Evolutionary conservation across 2,888 invertebrate species (phyloP).

Genomic region (Spilarctia lutea): DNA sequence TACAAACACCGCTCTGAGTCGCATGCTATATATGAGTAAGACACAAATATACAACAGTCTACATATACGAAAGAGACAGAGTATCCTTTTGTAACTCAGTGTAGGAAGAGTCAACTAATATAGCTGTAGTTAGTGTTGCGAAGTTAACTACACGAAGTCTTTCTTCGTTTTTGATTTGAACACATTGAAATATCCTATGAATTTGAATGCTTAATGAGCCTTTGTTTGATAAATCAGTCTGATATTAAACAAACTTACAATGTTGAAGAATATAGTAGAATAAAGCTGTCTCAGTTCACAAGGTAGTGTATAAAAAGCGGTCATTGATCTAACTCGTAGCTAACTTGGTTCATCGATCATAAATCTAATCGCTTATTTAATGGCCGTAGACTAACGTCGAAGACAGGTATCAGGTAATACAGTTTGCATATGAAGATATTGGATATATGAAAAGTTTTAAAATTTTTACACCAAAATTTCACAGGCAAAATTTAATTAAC

Average conservation of each 20-base stretch:
- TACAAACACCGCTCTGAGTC: slow-evolving; percentile 57
- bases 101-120: slow-evolving; percentile 43
- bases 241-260: neutral
- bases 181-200: slow-evolving; percentile 37
- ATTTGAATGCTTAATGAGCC: slow-evolving; percentile 44
- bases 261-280: neutral
- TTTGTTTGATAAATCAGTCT: slow-evolving; percentile 20
- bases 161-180: slow-evolving; percentile 34
- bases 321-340: slow-evolving; percentile 29
- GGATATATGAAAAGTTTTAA: neutral
- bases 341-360: slow-evolving; percentile 43
- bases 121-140: slow-evolving; percentile 52
- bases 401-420: slow-evolving; percentile 5
- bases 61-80: slow-evolving; percentile 38
- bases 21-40: slow-evolving; percentile 47
- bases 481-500: neutral
- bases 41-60: slow-evolving; percentile 35
- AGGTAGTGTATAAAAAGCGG: neutral
- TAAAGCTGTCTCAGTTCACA: neutral
- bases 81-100: slow-evolving; percentile 42
- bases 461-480: neutral
- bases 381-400: slow-evolving; percentile 17
- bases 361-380: slow-evolving; percentile 43
- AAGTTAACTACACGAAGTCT: slow-evolving; percentile 25
- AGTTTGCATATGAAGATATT: neutral